phyloP scores from a whole-genome alignment of 2,113 vertebrate species.

The Cygnus atratus region DNA sequence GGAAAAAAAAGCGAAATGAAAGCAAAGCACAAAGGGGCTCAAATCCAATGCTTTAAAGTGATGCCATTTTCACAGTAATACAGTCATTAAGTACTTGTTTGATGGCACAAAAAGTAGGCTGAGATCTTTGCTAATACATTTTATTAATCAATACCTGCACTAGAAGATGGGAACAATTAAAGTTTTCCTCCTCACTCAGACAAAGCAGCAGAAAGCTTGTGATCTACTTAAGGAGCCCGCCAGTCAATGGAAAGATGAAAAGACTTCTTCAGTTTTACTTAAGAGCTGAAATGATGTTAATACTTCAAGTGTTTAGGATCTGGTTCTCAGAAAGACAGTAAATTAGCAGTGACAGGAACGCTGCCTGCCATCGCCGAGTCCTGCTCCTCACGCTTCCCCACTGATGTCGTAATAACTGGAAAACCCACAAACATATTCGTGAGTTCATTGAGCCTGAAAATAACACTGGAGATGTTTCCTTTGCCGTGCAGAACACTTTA shows the following conservation, averaged over 20 bases:
- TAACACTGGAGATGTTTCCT: background rate
- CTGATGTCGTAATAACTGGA: background rate
- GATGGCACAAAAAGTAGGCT: constrained; percentile 62
- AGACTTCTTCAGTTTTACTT: constrained; percentile 62
- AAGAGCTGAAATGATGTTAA: constrained; percentile 55
- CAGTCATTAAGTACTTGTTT: constrained; percentile 60
- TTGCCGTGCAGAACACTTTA: background rate
- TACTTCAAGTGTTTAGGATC: constrained; percentile 38
- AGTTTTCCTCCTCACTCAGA: constrained; percentile 38
- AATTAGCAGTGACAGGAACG: constrained; percentile 14
- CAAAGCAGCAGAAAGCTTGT: constrained; percentile 50
- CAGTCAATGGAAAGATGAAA: constrained; percentile 62
- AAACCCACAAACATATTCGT: constrained; percentile 11
- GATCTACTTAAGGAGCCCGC: constrained; percentile 58
- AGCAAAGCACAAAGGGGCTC: constrained; percentile 14
- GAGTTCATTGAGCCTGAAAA: constrained; percentile 25
- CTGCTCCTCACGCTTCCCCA: background rate
- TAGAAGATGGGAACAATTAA: constrained; percentile 52
- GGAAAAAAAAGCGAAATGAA: background rate
- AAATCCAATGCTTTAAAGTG: constrained; percentile 36
- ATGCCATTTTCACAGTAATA: constrained; percentile 54
- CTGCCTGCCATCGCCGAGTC: background rate
- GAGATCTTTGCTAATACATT: constrained; percentile 63
- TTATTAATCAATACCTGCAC: constrained; percentile 58
- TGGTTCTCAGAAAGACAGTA: constrained; percentile 2